Evolutionary conservation across 2,113 vertebrate species (phyloP).

Genomic region (Platichthys stellatus): DNA sequence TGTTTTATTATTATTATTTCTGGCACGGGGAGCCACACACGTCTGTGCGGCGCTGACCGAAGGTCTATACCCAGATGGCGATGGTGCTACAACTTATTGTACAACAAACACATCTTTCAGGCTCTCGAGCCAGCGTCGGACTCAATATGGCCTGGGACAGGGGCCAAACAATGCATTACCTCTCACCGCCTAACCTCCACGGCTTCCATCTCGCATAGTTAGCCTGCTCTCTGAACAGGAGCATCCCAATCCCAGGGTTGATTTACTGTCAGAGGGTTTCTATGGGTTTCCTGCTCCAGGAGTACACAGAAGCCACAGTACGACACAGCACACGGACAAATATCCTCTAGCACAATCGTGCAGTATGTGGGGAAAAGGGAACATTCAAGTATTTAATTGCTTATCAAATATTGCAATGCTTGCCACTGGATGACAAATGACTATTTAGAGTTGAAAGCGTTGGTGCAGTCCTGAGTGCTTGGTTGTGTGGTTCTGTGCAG

Average conservation of each 20-base stretch:
- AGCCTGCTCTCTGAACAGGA: conserved; percentile 57
- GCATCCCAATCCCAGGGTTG: conserved; percentile 60
- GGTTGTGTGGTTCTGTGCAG: conserved; percentile 62
- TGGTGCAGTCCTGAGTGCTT: conserved; percentile 50
- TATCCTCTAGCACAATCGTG: conserved; percentile 10
- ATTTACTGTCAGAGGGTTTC: conserved; percentile 65
- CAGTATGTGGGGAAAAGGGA: conserved; percentile 25
- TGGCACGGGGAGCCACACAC: conserved; percentile 74
- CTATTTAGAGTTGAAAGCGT: conserved; percentile 62
- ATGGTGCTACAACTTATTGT: conserved; percentile 76
- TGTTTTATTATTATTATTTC: conserved; percentile 87
- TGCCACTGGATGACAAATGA: conserved; percentile 64
- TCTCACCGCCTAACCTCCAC: conserved; percentile 70
- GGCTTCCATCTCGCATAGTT: conserved; percentile 61
- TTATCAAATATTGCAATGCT: conserved; percentile 63
- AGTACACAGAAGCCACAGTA: conserved; percentile 37
- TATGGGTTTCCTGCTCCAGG: conserved; percentile 41
- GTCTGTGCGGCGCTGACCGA: conserved; percentile 77
- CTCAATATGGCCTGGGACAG: conserved; percentile 65
- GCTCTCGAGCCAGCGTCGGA: conserved; percentile 52
- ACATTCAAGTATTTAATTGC: conserved; percentile 47
- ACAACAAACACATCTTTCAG: conserved; percentile 84
- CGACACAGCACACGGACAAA: conserved; percentile 29
- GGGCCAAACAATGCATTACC: conserved; percentile 75
- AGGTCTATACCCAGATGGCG: conserved; percentile 83